Percentiles rank a stretch among this genome's conserved stretches.
phyloP scores from a whole-genome alignment of 2,797 vertebrate species.

The Ficedula albicollis region DNA sequence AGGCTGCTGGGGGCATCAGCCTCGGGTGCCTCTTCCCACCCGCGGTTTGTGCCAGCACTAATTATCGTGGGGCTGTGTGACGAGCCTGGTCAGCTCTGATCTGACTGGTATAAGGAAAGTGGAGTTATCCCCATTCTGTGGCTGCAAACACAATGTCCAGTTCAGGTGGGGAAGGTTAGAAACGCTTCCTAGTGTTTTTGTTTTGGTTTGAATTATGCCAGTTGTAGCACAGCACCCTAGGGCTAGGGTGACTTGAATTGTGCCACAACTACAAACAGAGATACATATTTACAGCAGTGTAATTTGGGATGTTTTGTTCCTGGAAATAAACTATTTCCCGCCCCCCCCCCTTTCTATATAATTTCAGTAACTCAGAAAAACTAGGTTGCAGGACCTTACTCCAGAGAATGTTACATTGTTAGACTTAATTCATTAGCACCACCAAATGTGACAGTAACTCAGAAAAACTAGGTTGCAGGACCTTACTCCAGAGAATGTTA shows the following conservation, averaged over 20 bases:
- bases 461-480: background rate
- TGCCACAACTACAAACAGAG: background rate
- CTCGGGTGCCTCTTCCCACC: background rate
- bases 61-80: background rate
- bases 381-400: background rate
- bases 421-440: background rate
- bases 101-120: background rate
- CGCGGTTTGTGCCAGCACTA: background rate
- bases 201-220: background rate
- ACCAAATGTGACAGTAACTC: background rate
- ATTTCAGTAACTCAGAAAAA: background rate
- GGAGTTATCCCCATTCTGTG: background rate
- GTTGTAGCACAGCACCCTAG: background rate
- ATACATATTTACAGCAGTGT: background rate
- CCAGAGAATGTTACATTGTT: background rate
- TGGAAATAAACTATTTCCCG: background rate
- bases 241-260: background rate
- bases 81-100: background rate
- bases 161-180: background rate
- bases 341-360: accelerated
- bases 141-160: background rate
- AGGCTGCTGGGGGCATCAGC: background rate
- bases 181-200: background rate
- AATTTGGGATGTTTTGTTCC: background rate
- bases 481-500: background rate